phyloP scores from a whole-genome alignment of 2,888 invertebrate genomes.

The Drosophila macrospina region DNA sequence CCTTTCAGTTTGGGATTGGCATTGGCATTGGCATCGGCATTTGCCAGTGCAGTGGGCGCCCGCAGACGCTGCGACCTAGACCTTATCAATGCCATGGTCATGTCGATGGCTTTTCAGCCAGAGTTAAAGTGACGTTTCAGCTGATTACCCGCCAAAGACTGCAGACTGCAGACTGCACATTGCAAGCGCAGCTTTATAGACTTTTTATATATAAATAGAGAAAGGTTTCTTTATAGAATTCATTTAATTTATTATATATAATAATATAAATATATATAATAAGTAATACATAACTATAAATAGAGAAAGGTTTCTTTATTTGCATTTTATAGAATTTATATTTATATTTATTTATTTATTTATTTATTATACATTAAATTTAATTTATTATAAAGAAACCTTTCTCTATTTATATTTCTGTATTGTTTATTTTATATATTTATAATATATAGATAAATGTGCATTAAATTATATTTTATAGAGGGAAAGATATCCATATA shows the following conservation, averaged over 20 bases:
- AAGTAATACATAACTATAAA: not conserved
- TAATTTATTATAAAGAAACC: not conserved
- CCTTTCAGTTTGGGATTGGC: constrained; percentile 15
- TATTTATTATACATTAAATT: no score
- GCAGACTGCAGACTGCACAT: constrained; percentile 4
- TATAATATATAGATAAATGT: no score
- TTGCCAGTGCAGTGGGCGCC: constrained; percentile 63
- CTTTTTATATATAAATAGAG: constrained; percentile 1
- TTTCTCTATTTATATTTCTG: constrained; percentile 7
- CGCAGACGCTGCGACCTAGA: constrained; percentile 67
- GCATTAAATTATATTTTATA: no score
- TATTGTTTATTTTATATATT: no score
- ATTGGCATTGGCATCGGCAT: constrained; percentile 14
- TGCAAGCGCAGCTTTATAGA: constrained; percentile 20
- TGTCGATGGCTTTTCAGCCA: constrained; percentile 31
- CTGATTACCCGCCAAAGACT: constrained; percentile 35
- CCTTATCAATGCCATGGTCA: constrained; percentile 57
- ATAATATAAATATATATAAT: not conserved
- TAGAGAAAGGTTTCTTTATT: constrained; percentile 16
- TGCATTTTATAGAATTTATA: not conserved
- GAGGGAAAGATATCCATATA: no score
- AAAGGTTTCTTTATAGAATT: constrained; percentile 7
- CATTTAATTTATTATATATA: not conserved
- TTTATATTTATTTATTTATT: no score
- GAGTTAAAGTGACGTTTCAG: constrained; percentile 52